Evolutionary conservation across 2,113 vertebrate species (phyloP).

Genomic region (Colius striatus): DNA sequence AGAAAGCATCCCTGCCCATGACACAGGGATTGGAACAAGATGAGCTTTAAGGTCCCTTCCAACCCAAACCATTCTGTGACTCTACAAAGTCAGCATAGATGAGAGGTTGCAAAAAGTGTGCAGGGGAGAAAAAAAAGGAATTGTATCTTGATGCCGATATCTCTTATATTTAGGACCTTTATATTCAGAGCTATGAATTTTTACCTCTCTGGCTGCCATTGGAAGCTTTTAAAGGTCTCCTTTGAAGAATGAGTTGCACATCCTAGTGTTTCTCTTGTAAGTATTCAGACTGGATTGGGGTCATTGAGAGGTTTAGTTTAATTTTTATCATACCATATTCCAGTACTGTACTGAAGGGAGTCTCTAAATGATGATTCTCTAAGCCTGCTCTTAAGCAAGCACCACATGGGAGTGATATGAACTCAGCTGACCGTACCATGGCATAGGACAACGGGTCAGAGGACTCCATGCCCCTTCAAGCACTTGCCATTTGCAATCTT

Average conservation of each 20-base stretch:
- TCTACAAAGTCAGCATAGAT: not conserved
- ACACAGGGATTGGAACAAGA: too few species aligned
- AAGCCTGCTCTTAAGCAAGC: not conserved
- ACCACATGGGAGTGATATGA: not conserved
- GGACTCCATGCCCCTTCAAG: not conserved
- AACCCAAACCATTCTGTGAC: too few species aligned
- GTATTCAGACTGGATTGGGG: not conserved
- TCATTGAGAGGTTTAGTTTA: not conserved
- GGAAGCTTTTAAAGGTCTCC: not conserved
- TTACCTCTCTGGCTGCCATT: not conserved
- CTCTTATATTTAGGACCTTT: not conserved
- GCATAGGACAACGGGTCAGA: not conserved
- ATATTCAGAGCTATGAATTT: not conserved
- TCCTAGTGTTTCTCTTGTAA: not conserved
- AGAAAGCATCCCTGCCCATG: too few species aligned
- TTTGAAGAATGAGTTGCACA: not conserved
- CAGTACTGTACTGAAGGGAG: not conserved
- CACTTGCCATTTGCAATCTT: fast-evolving
- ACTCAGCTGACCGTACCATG: not conserved
- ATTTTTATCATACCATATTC: not conserved
- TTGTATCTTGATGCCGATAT: not conserved
- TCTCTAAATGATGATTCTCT: not conserved
- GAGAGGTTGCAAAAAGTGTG: not conserved
- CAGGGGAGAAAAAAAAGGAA: not conserved
- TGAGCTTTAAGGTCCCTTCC: too few species aligned